Evolutionary conservation across 2,113 vertebrate species (phyloP).

Genomic region (Danionella cerebrum): DNA sequence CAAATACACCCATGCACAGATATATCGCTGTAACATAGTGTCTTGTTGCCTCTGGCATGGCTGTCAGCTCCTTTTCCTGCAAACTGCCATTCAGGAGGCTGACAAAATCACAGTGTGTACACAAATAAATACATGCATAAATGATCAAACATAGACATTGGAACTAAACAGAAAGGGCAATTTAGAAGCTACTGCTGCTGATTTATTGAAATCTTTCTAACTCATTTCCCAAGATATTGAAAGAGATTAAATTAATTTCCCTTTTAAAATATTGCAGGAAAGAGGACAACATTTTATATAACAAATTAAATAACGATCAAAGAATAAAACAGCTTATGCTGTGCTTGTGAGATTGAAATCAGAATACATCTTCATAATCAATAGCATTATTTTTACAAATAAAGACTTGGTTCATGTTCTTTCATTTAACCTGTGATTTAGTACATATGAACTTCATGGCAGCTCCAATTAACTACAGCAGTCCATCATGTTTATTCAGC

Average conservation of each 20-base stretch:
- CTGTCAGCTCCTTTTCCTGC: constrained; percentile 29
- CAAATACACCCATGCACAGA: constrained; percentile 6
- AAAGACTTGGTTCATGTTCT: constrained; percentile 25
- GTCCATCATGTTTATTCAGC: constrained; percentile 9
- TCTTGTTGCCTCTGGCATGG: constrained; percentile 21
- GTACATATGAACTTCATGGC: neutral
- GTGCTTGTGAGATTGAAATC: neutral
- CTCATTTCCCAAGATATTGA: neutral
- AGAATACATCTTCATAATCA: neutral
- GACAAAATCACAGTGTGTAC: constrained; percentile 4
- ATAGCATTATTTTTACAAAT: too few species aligned
- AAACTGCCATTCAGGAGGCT: neutral
- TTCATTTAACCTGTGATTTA: constrained; percentile 41
- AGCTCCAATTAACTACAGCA: constrained; percentile 8
- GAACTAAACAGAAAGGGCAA: constrained; percentile 5
- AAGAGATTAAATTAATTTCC: neutral
- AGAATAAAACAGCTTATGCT: neutral
- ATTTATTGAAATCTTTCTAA: neutral
- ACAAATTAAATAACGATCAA: neutral
- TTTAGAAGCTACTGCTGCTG: constrained; percentile 3
- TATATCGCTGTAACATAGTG: neutral
- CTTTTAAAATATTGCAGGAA: neutral
- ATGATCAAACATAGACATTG: neutral
- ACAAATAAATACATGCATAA: constrained; percentile 24
- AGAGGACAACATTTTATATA: constrained; percentile 2